Base-by-base conservation (phyloP, 2,113 vertebrate species). In the Uria lomvia region DNA sequence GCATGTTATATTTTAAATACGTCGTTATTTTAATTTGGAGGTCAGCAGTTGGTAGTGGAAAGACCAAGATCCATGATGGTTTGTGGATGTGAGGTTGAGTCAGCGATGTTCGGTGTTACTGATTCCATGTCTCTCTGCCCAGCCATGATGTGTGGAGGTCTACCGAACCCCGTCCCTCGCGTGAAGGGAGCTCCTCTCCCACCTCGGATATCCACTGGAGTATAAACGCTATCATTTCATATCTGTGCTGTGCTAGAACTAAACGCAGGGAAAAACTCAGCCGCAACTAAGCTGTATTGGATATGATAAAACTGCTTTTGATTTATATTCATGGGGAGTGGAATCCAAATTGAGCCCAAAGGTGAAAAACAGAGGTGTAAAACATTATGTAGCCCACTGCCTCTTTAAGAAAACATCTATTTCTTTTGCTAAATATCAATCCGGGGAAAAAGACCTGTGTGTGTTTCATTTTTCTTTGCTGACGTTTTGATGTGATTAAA, bases 1-100 rank as follows among this genome's bases (percentile, higher is more conserved):
- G 4, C 0, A 6, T 0, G 0, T 8, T 43, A 0, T 6, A 2
- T 42, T 66, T 32, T 2, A 12, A 67, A 18, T 10, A 8, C 0
- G 0, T 8, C 1, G 0, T 4, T 49, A 1, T 55, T 59, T 62
- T 23, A 11, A 2, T 4, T 23, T 62, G 36, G 42, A 70, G 58
- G 45, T 40, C 16, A 8, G 23, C 0, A 0, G 27, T 8, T 27
- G 58, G 6, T 9, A 58, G 10, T 12, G 42, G 34, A 56, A 58
- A 32, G 49, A 18, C 12, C 9, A 2, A 62, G 24, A 32, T 10
- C n/a, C 7, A 0, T 6, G 38, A 29, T 0, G 2, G 9, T 11
- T 77, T 49, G 67, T 27, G 45, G 62, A 1, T 4, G 18, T 12
- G 7, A 59, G 29, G 26, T 14, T 36, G 79, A 50, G 19, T 34